Percentiles rank a stretch among this genome's conserved stretches.
Conservation (phyloP, 2,888 invertebrate species). For the Aleiodes alternator region DNA sequence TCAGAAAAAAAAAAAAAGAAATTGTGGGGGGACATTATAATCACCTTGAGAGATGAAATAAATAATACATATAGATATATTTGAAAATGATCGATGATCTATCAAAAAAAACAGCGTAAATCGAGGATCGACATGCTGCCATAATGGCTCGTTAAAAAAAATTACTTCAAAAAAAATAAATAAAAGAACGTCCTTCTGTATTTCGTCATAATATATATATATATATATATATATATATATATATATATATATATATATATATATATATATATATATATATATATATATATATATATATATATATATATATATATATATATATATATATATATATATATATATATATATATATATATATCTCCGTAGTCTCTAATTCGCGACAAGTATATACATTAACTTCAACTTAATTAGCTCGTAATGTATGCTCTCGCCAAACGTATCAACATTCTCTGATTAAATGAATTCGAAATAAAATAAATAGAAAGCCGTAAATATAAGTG, state of each 20-base stretch:
- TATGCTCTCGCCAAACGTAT: conserved; percentile 35
- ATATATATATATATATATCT: conserved; percentile 22
- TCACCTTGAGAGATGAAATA: conserved; percentile 8
- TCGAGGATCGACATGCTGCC: conserved; percentile 28
- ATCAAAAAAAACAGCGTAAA: conserved; percentile 30
- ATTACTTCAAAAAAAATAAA: background rate
- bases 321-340: background rate
- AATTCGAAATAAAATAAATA: conserved; percentile 1
- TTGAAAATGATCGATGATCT: conserved; percentile 33
- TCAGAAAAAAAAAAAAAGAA: background rate
- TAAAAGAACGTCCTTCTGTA: conserved; percentile 24
- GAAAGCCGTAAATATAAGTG: too few species aligned
- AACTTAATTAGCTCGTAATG: conserved; percentile 43
- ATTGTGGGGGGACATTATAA: background rate
- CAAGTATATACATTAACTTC: conserved; percentile 40
- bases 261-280: background rate
- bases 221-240: conserved; percentile 5
- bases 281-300: conserved; percentile 11
- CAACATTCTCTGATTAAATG: conserved; percentile 27
- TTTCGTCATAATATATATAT: conserved; percentile 32
- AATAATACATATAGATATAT: background rate
- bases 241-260: conserved; percentile 7
- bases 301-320: background rate
- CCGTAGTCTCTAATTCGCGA: conserved; percentile 34
- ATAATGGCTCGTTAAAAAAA: conserved; percentile 30